Evolutionary conservation across 2,888 invertebrate genomes (phyloP).

Genomic region (Clusia tigrina): DNA sequence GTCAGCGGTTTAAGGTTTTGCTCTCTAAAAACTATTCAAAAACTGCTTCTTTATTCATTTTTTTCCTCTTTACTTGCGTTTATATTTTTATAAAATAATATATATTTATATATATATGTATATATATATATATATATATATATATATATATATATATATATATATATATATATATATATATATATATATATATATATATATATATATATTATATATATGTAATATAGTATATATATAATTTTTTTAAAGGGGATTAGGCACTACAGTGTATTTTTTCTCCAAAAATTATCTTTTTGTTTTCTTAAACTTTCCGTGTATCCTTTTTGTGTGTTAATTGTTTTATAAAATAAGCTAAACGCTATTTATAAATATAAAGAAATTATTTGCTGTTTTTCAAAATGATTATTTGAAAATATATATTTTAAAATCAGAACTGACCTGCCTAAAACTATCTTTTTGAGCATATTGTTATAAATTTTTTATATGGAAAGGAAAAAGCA

Average conservation of each 20-base stretch:
- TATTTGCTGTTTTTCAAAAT: conserved; percentile 18
- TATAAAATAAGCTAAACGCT: conserved; percentile 43
- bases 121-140: conserved; percentile 13
- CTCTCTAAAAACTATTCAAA: conserved; percentile 29
- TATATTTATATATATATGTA: conserved; percentile 29
- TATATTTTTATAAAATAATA: conserved; percentile 35
- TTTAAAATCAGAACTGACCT: not conserved
- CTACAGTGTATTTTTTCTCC: conserved; percentile 54
- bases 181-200: conserved; percentile 19
- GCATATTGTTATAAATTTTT: not conserved
- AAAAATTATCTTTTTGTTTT: conserved; percentile 26
- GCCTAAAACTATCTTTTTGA: conserved; percentile 1
- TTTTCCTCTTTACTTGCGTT: conserved; percentile 32
- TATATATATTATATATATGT: conserved; percentile 28
- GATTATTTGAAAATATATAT: conserved; percentile 6
- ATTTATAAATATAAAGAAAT: conserved; percentile 9
- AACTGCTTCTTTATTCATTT: conserved; percentile 34
- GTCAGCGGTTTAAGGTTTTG: conserved; percentile 20
- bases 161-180: conserved; percentile 26
- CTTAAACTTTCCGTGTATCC: conserved; percentile 23
- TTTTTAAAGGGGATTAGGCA: conserved; percentile 58
- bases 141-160: too few species aligned
- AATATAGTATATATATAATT: conserved; percentile 28
- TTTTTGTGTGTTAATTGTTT: conserved; percentile 26
- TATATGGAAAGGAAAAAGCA: not conserved